Percentiles rank a stretch among this genome's conserved stretches.
Evolutionary conservation across 2,113 vertebrate genomes (phyloP).

Genomic region (Hippocampus barbouri): DNA sequence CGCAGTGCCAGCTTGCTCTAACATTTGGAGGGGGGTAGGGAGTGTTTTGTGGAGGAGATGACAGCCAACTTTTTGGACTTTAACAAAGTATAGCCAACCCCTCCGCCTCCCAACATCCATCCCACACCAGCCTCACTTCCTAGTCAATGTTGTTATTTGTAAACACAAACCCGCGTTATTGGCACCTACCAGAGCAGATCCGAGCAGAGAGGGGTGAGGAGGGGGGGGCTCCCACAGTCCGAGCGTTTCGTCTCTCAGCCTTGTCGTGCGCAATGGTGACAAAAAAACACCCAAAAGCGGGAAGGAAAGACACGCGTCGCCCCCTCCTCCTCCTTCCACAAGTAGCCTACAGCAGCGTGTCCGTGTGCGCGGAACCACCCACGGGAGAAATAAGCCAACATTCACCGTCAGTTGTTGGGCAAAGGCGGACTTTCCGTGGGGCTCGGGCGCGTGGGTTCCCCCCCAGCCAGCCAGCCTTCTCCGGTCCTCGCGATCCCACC

Average conservation of each 20-base stretch:
- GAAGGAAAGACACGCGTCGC: slow-evolving; percentile 31
- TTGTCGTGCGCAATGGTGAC: slow-evolving; percentile 69
- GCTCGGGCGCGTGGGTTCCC: slow-evolving; percentile 79
- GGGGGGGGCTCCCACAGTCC: slow-evolving; percentile 78
- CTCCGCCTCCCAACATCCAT: slow-evolving; percentile 42
- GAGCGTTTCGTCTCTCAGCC: slow-evolving; percentile 75
- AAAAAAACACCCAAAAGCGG: slow-evolving; percentile 38
- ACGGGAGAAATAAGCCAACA: slow-evolving; percentile 40
- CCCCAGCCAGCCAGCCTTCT: slow-evolving; percentile 65
- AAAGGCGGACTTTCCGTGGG: slow-evolving; percentile 76
- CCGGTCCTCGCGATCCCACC: slow-evolving; percentile 80
- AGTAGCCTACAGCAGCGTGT: slow-evolving; percentile 55
- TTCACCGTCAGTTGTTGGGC: slow-evolving; percentile 53
- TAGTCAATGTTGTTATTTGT: slow-evolving; percentile 71
- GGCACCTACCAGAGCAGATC: slow-evolving; percentile 79
- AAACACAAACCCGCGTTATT: slow-evolving; percentile 72
- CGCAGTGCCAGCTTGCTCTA: background rate
- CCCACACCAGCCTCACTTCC: slow-evolving; percentile 47
- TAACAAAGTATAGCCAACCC: slow-evolving; percentile 72
- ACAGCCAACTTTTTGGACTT: slow-evolving; percentile 81
- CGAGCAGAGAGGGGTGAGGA: slow-evolving; percentile 47
- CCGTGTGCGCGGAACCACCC: slow-evolving; percentile 48
- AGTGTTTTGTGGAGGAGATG: slow-evolving; percentile 44
- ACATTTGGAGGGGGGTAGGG: background rate
- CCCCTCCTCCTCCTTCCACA: slow-evolving; percentile 59